phyloP scores from a whole-genome alignment of 2,888 invertebrate genomes.

The Torymus auratus region DNA sequence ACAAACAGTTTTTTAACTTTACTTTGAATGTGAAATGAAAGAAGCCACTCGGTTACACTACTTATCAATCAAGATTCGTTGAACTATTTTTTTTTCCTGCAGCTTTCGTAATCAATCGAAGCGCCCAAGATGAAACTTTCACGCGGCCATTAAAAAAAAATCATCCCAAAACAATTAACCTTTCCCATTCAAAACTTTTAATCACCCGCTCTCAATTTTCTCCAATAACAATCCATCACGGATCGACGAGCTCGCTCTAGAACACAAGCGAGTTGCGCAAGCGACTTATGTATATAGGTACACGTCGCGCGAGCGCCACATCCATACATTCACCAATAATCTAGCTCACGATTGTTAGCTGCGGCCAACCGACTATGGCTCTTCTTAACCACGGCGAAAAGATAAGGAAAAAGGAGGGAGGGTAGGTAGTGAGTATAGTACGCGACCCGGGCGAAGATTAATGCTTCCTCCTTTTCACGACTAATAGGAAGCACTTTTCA shows the following conservation, averaged over 20 bases:
- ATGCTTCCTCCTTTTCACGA: conserved; percentile 52
- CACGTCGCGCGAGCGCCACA: background rate
- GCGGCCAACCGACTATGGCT: background rate
- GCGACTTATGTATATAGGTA: background rate
- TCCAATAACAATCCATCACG: background rate
- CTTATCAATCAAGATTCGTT: too few relatives aligned
- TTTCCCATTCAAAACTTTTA: background rate
- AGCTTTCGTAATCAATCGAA: too few relatives aligned
- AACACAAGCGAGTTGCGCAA: too few relatives aligned
- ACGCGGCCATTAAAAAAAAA: too few relatives aligned
- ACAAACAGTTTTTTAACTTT: too few relatives aligned
- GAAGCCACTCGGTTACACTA: too few relatives aligned
- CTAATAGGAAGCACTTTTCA: conserved; percentile 58
- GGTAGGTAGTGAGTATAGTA: too few relatives aligned
- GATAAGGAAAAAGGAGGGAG: conserved; percentile 43
- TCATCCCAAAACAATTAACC: too few relatives aligned
- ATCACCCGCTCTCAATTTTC: background rate
- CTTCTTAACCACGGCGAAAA: background rate
- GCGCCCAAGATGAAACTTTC: too few relatives aligned
- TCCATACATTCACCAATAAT: conserved; percentile 37
- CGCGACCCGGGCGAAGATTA: conserved; percentile 43
- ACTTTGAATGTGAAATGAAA: too few relatives aligned
- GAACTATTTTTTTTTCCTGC: too few relatives aligned
- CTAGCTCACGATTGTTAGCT: conserved; percentile 45
- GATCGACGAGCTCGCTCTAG: background rate